Percentiles rank a stretch among this genome's conserved stretches.
Evolutionary conservation across 1,140 invertebrate species (phyloP).

Genomic region (Aricia agestis): DNA sequence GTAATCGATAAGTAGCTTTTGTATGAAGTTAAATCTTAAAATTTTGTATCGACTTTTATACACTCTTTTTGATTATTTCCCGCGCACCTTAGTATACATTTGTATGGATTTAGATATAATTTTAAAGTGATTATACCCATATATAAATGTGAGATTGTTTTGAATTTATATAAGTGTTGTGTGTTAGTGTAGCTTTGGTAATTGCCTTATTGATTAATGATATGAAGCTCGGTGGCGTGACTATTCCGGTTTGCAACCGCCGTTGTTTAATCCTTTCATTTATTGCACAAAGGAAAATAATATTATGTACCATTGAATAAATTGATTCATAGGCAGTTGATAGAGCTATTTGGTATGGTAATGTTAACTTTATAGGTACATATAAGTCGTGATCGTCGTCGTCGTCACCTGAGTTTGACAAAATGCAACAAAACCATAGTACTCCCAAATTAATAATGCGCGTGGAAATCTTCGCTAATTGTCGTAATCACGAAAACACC

Average conservation of each 20-base stretch:
- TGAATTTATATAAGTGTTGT: conserved; percentile 9
- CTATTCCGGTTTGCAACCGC: neutral
- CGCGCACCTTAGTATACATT: conserved; percentile 60
- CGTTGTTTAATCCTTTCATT: neutral
- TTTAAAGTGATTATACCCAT: neutral
- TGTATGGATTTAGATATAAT: neutral
- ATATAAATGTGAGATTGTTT: neutral
- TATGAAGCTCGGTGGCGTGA: neutral
- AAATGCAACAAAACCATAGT: too few species aligned
- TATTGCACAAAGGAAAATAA: conserved; percentile 1
- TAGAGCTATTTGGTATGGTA: too few species aligned
- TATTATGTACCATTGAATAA: too few species aligned
- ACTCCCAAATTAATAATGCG: too few species aligned
- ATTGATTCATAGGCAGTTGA: too few species aligned
- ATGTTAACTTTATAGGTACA: too few species aligned
- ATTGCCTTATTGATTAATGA: conserved; percentile 5
- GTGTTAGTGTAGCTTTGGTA: conserved; percentile 8
- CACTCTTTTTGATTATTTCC: conserved; percentile 72
- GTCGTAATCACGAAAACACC: too few species aligned
- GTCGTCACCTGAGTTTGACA: too few species aligned
- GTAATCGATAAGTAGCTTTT: conserved; percentile 68
- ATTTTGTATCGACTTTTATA: conserved; percentile 75
- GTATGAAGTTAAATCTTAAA: conserved; percentile 73
- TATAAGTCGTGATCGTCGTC: too few species aligned
- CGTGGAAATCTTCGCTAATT: too few species aligned